These are phyloP conservation scores for Trachelus troglodyta DNA, from an alignment of 2,888 invertebrate genomes.

Conservation along the genomic window DNA sequence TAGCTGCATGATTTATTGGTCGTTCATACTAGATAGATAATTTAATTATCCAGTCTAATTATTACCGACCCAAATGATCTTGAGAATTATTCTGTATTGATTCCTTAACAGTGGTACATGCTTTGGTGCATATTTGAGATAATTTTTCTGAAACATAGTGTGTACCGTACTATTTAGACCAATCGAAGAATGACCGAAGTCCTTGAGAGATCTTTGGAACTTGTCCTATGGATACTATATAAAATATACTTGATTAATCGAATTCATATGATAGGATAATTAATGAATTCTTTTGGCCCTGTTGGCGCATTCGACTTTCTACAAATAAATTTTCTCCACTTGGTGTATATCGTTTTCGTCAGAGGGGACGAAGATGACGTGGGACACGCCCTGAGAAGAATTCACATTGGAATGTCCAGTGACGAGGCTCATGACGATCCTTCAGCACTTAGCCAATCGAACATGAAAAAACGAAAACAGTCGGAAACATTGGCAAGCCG, in stretches of 20 bases:
- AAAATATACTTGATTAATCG: neutral
- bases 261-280: neutral
- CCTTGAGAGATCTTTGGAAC: neutral
- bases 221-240: neutral
- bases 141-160: neutral
- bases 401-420: neutral
- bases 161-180: neutral
- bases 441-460: neutral
- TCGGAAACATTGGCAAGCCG: neutral
- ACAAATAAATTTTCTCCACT: conserved; percentile 1
- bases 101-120: neutral
- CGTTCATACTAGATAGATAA: neutral
- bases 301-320: neutral
- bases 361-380: neutral
- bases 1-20: neutral
- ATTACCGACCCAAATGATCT: neutral
- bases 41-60: neutral
- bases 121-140: neutral
- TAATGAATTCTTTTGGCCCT: neutral
- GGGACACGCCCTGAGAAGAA: neutral
- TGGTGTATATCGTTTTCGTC: neutral
- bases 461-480: neutral
- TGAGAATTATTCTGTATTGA: neutral
- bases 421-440: neutral
- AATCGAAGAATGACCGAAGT: neutral